These are phyloP conservation scores for Gorsachius magnificus DNA, from an alignment of 2,797 vertebrate genomes.

Conservation along the genomic window DNA sequence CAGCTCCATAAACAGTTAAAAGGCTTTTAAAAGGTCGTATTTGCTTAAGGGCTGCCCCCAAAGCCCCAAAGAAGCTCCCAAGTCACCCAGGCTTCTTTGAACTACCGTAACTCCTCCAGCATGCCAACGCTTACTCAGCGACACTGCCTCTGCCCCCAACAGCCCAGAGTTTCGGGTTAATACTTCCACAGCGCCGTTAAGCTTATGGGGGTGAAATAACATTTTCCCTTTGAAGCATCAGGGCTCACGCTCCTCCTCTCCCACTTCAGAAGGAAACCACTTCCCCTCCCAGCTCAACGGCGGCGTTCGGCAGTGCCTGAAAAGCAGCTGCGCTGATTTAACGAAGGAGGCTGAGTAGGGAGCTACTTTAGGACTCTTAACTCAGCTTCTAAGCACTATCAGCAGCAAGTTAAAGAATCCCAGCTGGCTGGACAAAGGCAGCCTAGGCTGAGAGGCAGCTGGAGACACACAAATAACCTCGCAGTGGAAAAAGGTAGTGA, in stretches of 20 bases:
- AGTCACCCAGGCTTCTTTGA: neutral
- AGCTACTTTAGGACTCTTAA: conserved; percentile 25
- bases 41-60: neutral
- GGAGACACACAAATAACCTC: conserved; percentile 1
- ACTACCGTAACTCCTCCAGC: neutral
- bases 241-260: neutral
- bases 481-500: neutral
- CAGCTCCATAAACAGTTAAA: neutral
- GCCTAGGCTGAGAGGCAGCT: neutral
- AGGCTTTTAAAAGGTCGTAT: neutral
- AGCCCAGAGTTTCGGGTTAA: neutral
- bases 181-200: neutral
- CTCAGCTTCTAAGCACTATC: neutral
- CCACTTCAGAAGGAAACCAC: neutral
- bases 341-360: neutral
- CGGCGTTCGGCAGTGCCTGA: neutral
- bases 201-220: neutral
- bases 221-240: neutral
- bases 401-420: conserved; percentile 17
- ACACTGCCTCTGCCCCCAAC: neutral
- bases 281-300: neutral
- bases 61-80: neutral
- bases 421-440: conserved; percentile 43
- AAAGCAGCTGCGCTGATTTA: neutral
- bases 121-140: neutral